Evolutionary conservation across 2,113 vertebrate genomes (phyloP), one percentile per base, ranked within the genome.

Genomic region (Epinephelus cyanopodus): DNA sequence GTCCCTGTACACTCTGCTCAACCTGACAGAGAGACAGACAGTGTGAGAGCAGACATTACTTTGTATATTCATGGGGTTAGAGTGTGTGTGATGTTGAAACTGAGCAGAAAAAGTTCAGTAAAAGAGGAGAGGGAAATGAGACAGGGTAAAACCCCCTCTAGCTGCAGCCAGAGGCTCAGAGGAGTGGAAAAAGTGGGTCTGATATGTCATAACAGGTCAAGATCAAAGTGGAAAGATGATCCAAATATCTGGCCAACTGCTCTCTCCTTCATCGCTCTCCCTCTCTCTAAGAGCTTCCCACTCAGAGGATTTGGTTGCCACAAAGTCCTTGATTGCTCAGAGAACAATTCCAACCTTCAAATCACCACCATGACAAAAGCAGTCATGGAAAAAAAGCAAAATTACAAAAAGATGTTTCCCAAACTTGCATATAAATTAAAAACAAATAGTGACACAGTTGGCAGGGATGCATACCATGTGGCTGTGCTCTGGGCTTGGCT

Each of bases 181-280:
- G 0, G 83, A 87, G 77, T 61, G 74, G 85, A 89, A 85, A 29
- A 84, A 90, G 81, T 90, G 90, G 87, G 77, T 84, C 89, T 83
- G 86, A 92, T 87, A 60, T 88, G 91, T 93, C 93, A 87, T 76
- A 82, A 84, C 69, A 82, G 84, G 91, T 93, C 86, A 89, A 84
- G 83, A 93, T 92, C 91, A 91, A 90, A 92, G 79, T 42, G 67
- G 87, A 89, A 87, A 87, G 81, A 88, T 90, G 81, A 86, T 87
- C 71, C 80, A 77, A 75, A 83, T 89, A 87, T 92, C 70, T 74
- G 73, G 69, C 82, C 77, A 52, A 82, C 87, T 76, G 62, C 80
- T 86, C 84, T 75, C 73, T 81, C 60, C 39, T 61, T 86, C 63
- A 50, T 65, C 25, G 1, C 57, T 65, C 47, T 13, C 77, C 4